phyloP scores from a whole-genome alignment of 2,113 vertebrate genomes.

The Albula goreensis region DNA sequence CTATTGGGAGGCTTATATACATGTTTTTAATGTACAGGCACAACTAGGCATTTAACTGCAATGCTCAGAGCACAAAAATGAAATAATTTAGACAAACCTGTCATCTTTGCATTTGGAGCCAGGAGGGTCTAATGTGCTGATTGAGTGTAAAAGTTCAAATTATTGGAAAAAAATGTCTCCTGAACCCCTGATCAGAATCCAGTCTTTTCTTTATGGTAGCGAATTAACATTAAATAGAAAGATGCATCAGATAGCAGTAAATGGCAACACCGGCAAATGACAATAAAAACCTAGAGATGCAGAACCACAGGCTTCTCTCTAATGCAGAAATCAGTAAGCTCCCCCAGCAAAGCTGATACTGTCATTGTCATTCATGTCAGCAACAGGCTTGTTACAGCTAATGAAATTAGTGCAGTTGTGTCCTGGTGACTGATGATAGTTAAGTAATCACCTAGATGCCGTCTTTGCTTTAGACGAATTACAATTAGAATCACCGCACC shows the following conservation, averaged over 20 bases:
- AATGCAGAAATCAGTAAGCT: background rate
- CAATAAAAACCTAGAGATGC: background rate
- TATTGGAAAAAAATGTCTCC: background rate
- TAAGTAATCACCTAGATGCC: slow-evolving; percentile 54
- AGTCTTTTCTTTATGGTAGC: background rate
- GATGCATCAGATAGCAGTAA: background rate
- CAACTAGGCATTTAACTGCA: background rate
- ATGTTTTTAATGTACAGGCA: background rate
- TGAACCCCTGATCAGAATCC: background rate
- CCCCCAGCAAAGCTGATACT: background rate
- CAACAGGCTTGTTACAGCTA: slow-evolving; percentile 50
- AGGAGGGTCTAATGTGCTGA: background rate
- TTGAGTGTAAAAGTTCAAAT: background rate
- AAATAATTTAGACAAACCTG: background rate
- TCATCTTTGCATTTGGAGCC: background rate
- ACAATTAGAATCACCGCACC: slow-evolving; percentile 32
- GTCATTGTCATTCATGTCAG: slow-evolving; percentile 44
- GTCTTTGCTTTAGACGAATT: slow-evolving; percentile 43
- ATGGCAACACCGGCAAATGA: background rate
- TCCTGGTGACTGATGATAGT: slow-evolving; percentile 55
- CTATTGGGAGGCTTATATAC: background rate
- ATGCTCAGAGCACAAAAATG: background rate
- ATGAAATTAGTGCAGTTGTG: slow-evolving; percentile 54
- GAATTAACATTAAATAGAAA: background rate
- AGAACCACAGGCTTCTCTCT: background rate